A percentile compares a stretch with the other conserved stretches of the same genome.
Evolutionary conservation across 2,888 invertebrate species (phyloP).

Genomic region (Ctenicera cuprea): DNA sequence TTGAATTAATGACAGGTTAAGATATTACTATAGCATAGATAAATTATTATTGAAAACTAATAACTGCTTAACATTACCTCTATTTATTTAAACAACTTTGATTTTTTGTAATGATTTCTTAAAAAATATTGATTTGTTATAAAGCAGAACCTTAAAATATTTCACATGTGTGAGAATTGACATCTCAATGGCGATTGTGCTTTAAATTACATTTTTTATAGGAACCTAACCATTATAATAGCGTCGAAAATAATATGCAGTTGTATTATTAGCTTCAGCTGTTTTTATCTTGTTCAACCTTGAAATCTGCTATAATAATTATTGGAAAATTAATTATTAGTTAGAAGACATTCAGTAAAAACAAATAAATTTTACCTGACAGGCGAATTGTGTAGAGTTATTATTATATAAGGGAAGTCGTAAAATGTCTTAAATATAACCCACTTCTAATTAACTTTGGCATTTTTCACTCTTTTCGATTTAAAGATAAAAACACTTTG

Average conservation of each 20-base stretch:
- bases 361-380: constrained; percentile 27
- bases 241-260: constrained; percentile 13
- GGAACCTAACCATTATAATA: background rate
- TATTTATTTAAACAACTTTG: background rate
- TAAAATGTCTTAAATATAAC: constrained; percentile 6
- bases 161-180: background rate
- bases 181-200: background rate
- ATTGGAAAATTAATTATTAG: constrained; percentile 31
- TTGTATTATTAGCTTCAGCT: constrained; percentile 16
- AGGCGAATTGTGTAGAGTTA: constrained; percentile 4
- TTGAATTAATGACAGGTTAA: constrained; percentile 4
- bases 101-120: background rate
- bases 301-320: constrained; percentile 32
- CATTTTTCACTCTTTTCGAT: background rate
- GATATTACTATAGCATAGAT: background rate
- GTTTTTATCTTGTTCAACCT: constrained; percentile 23
- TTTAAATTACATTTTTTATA: background rate
- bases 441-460: background rate
- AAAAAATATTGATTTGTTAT: too few species aligned
- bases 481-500: too few species aligned
- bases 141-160: background rate
- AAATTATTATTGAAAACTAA: background rate
- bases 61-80: background rate
- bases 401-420: constrained; percentile 9
- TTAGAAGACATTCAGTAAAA: constrained; percentile 17